A percentile compares a stretch with the other conserved stretches of the same genome.
Conservation (phyloP, 1,140 invertebrate genomes). For the Drosophila setifemur region DNA sequence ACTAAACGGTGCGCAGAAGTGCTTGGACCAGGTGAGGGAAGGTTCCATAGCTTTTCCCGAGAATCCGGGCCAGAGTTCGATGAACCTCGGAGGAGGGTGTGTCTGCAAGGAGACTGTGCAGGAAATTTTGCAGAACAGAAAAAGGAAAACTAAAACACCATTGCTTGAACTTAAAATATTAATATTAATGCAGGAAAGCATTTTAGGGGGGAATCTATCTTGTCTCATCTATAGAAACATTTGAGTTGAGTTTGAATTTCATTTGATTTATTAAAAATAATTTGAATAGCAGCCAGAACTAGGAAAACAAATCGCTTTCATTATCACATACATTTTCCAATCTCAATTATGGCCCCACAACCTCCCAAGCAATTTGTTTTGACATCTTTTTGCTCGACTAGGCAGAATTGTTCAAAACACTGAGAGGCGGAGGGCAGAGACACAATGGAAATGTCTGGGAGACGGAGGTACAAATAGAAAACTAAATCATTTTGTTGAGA, state of each 20-base stretch:
- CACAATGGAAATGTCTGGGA: slow-evolving; percentile 4
- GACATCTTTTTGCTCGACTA: slow-evolving; percentile 48
- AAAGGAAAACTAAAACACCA: too few species aligned
- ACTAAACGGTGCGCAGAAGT: slow-evolving; percentile 57
- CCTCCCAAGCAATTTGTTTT: slow-evolving; percentile 32
- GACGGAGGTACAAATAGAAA: slow-evolving; percentile 16
- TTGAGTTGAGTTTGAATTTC: too few species aligned
- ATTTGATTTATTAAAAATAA: too few species aligned
- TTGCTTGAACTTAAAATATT: too few species aligned
- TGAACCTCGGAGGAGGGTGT: neutral
- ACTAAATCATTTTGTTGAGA: slow-evolving; percentile 44
- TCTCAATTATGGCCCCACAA: neutral
- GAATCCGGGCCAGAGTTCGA: slow-evolving; percentile 13
- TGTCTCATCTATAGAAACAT: too few species aligned
- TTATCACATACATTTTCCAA: neutral
- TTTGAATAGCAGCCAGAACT: too few species aligned
- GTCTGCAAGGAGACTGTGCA: neutral
- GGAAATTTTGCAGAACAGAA: too few species aligned
- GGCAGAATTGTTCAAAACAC: slow-evolving; percentile 51
- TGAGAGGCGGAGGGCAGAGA: neutral
- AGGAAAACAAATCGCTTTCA: neutral
- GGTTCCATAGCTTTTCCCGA: slow-evolving; percentile 1
- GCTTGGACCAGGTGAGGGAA: slow-evolving; percentile 33
- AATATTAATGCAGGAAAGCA: too few species aligned
- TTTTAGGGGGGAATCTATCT: too few species aligned